These are phyloP conservation scores for Apodemia hepburni DNA, from an alignment of 2,888 invertebrate genomes.

Conservation along the genomic window DNA sequence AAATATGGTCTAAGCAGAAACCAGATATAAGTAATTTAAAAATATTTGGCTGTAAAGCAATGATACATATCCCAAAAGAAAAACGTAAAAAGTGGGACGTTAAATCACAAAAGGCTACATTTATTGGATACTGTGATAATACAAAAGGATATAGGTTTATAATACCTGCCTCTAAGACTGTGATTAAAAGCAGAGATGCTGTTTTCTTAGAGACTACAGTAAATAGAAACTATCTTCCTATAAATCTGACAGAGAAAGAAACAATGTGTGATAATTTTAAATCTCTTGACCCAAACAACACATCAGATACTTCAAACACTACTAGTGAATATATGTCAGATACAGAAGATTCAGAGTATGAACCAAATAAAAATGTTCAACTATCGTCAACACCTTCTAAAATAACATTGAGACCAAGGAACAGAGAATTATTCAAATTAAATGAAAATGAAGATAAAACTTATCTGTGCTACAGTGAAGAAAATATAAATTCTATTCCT, in stretches of 20 bases:
- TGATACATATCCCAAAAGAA: no score
- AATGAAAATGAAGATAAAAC: background rate
- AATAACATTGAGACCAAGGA: conserved; percentile 5
- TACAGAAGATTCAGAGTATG: background rate
- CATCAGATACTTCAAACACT: background rate
- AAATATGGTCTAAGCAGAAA: no score
- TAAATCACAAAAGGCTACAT: background rate
- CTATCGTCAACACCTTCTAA: background rate
- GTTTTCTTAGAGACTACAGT: conserved; percentile 17
- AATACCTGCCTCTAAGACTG: conserved; percentile 6
- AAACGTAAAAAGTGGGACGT: no score
- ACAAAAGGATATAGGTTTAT: conserved; percentile 6
- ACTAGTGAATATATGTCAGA: background rate
- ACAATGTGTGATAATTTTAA: background rate
- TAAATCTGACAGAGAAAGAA: conserved; percentile 8
- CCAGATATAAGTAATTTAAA: no score
- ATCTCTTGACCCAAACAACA: background rate
- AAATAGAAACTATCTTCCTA: conserved; percentile 11
- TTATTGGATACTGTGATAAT: background rate
- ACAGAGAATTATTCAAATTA: background rate
- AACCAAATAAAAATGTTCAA: background rate
- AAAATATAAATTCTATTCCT: no score
- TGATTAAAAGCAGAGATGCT: conserved; percentile 19
- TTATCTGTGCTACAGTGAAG: background rate
- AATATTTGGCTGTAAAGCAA: no score